These are phyloP conservation scores for Belonocnema kinseyi DNA, from an alignment of 1,140 invertebrate genomes.

Conservation along the genomic window DNA sequence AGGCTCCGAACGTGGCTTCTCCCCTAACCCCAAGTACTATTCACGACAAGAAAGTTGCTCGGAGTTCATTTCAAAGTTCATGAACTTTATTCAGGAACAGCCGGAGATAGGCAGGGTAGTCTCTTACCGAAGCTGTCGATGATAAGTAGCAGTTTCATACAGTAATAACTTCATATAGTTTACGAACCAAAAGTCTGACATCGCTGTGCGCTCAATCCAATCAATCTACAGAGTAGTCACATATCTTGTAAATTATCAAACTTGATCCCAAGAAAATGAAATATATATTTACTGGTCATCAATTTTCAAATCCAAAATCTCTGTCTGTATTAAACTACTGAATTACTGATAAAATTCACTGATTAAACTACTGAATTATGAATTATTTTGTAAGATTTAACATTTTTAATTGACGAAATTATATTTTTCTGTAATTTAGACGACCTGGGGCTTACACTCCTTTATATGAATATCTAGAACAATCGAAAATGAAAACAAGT, in stretches of 20 bases:
- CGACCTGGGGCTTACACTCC: too few species aligned
- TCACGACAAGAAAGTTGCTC: constrained; percentile 42
- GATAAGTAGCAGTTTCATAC: constrained; percentile 53
- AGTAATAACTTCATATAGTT: constrained; percentile 46
- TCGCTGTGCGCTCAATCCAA: constrained; percentile 36
- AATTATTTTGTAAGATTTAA: too few species aligned
- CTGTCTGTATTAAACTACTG: too few species aligned
- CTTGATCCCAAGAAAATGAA: constrained; percentile 34
- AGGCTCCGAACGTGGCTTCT: constrained; percentile 46
- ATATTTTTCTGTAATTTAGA: too few species aligned
- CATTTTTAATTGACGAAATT: too few species aligned
- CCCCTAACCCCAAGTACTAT: constrained; percentile 40
- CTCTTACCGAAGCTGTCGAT: constrained; percentile 47
- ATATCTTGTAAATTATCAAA: constrained; percentile 33
- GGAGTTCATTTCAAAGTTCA: constrained; percentile 49
- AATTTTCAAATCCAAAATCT: neutral
- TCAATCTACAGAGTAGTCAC: constrained; percentile 16
- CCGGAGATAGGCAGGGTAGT: constrained; percentile 38
- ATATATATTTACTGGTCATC: constrained; percentile 22
- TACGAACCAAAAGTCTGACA: constrained; percentile 34
- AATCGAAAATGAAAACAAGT: too few species aligned
- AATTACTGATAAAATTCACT: too few species aligned
- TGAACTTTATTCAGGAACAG: constrained; percentile 44
- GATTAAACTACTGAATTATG: too few species aligned
- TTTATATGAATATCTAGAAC: too few species aligned